These are phyloP conservation scores for Trichoplusia ni DNA, from an alignment of 1,140 invertebrate genomes.

Conservation along the genomic window DNA sequence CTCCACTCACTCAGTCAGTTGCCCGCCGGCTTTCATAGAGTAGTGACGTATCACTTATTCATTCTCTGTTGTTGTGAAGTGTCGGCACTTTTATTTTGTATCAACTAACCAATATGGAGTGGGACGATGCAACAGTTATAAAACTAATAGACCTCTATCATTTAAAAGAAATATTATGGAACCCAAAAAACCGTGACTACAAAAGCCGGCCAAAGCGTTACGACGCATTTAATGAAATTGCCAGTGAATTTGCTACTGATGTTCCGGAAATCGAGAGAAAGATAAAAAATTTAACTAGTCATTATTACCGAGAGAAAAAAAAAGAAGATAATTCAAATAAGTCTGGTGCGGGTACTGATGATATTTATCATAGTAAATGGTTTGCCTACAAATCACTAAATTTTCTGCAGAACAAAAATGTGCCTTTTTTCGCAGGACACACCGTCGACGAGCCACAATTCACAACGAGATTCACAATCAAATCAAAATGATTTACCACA, in stretches of 20 bases:
- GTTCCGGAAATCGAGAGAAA: slow-evolving; percentile 38
- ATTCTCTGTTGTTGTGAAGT: slow-evolving; percentile 25
- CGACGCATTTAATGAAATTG: slow-evolving; percentile 34
- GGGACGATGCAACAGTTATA: slow-evolving; percentile 27
- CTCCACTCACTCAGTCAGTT: no score
- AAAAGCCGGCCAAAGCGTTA: slow-evolving; percentile 35
- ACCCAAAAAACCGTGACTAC: slow-evolving; percentile 35
- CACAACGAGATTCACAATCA: slow-evolving; percentile 14
- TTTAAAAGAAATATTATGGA: slow-evolving; percentile 34
- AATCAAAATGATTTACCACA: slow-evolving; percentile 25
- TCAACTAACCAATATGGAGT: slow-evolving; percentile 30
- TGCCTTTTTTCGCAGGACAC: slow-evolving; percentile 10
- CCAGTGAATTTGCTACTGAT: slow-evolving; percentile 28
- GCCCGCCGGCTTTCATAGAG: slow-evolving; percentile 13
- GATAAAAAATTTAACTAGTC: slow-evolving; percentile 39
- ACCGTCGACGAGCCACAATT: not conserved
- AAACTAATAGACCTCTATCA: slow-evolving; percentile 34
- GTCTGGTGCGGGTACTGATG: not conserved
- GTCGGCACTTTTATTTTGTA: slow-evolving; percentile 26
- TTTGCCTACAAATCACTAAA: slow-evolving; percentile 27
- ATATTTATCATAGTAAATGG: slow-evolving; percentile 25
- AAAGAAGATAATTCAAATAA: slow-evolving; percentile 27
- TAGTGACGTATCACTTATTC: slow-evolving; percentile 28
- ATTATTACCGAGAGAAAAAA: slow-evolving; percentile 34
- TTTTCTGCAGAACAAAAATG: slow-evolving; percentile 27